Evolutionary conservation across 2,888 invertebrate genomes (phyloP).

Genomic region (Glyphotaelius pellucidus): DNA sequence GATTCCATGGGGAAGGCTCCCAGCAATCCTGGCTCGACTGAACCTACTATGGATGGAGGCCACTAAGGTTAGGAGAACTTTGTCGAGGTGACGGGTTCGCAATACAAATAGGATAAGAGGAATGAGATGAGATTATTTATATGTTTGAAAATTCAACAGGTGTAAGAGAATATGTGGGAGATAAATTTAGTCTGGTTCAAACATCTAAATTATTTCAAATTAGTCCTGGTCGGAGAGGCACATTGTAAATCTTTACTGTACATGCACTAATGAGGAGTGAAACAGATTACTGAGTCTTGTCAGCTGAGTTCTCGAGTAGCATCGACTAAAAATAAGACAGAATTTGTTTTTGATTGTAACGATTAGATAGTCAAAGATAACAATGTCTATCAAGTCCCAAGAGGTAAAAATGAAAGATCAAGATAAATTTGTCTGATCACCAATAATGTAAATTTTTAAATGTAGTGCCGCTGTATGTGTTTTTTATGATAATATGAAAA

Average conservation of each 20-base stretch:
- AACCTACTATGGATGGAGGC: too few species aligned
- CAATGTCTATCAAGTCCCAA: not conserved
- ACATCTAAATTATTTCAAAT: not conserved
- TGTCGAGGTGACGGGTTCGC: too few species aligned
- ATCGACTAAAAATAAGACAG: not conserved
- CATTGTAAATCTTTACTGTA: not conserved
- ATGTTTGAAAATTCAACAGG: not conserved
- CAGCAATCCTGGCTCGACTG: too few species aligned
- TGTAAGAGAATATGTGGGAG: not conserved
- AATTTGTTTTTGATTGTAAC: not conserved
- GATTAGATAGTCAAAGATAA: not conserved
- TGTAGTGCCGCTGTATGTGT: not conserved
- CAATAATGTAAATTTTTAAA: not conserved
- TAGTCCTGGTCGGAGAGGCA: not conserved
- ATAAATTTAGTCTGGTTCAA: too few species aligned
- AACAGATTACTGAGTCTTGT: not conserved
- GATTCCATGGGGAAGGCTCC: too few species aligned
- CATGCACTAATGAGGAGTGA: not conserved
- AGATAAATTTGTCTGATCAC: not conserved
- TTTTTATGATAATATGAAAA: not conserved
- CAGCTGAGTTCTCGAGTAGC: not conserved
- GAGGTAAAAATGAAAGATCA: not conserved
- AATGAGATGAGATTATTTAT: too few species aligned
- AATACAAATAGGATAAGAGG: too few species aligned
- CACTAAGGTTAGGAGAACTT: too few species aligned